Percentiles rank a stretch among this genome's conserved stretches.
Evolutionary conservation across 2,113 vertebrate genomes (phyloP).

Genomic region (Crotophaga sulcirostris): DNA sequence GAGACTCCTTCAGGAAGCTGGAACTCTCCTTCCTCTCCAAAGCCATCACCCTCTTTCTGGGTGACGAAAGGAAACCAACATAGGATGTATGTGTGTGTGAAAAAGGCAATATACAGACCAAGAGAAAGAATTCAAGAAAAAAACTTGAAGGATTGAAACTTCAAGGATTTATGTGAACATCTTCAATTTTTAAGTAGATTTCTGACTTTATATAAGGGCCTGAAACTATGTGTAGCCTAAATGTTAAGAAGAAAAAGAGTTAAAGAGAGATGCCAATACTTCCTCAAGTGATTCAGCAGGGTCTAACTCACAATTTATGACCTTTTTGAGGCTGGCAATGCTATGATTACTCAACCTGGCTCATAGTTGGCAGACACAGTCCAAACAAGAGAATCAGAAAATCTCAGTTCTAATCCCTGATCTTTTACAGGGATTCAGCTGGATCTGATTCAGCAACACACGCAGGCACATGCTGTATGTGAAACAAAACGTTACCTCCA

Average conservation of each 20-base stretch:
- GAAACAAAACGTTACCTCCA: slow-evolving; percentile 35
- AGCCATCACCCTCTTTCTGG: background rate
- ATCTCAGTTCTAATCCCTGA: slow-evolving; percentile 47
- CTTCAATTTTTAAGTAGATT: background rate
- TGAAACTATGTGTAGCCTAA: background rate
- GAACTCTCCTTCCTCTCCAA: background rate
- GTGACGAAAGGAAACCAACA: background rate
- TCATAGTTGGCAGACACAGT: slow-evolving; percentile 34
- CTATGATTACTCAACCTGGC: slow-evolving; percentile 44
- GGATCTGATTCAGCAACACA: slow-evolving; percentile 39
- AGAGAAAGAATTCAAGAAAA: background rate
- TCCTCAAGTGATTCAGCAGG: slow-evolving; percentile 34
- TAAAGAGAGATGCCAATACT: background rate
- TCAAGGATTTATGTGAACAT: background rate
- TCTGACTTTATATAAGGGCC: background rate
- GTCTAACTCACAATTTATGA: slow-evolving; percentile 27
- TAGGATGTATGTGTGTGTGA: background rate
- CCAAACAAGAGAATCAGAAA: slow-evolving; percentile 43
- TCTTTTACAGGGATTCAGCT: slow-evolving; percentile 48
- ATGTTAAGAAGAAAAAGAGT: background rate
- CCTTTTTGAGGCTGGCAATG: background rate
- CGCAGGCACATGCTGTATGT: slow-evolving; percentile 36
- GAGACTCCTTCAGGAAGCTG: background rate
- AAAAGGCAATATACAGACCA: background rate
- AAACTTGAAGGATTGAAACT: background rate